Base-by-base conservation (phyloP, 2,113 vertebrate species). In the Cinclus cinclus region DNA sequence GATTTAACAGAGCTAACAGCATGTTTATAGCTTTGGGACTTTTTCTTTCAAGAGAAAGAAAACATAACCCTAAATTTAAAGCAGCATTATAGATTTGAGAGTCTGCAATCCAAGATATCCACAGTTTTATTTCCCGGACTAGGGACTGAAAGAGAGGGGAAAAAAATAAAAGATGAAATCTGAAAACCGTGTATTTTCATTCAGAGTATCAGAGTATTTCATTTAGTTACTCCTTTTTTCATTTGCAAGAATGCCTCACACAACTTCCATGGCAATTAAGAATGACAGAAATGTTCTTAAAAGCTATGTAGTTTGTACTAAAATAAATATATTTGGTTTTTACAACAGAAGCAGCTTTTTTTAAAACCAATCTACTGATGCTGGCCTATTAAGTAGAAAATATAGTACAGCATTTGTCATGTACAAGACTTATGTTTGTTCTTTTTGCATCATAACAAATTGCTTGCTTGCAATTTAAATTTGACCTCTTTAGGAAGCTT, bases 41-140 rank as follows among this genome's bases (percentile, higher is more conserved):
- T 83, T 86, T 92, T 49, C 39, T 87, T 71, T 52, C 42, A 56
- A 71, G 4, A 81, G 27, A 70, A 87, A 74, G 14, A 87, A 89
- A 77, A 37, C 5, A 46, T 35, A 67, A 58, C 16, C 4, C 17
- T 75, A 78, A 87, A 82, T 82, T 92, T 84, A 71, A 91, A 84
- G 30, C 24, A 60, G 5, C 7, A 39, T 75, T 84, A 41, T 46
- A 77, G 20, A 24, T 62, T 58, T 73, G 14, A 18, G 18, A 50
- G 13, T 67, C 31, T 90, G 41, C 7, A 71, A 13, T 59, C 15
- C 41, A 49, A 22, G 33, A 82, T 87, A 92, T 56, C 3, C 24
- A 33, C 5, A 74, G 20, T 47, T 78, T 14, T 84, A 14, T 8
- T 74, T 75, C 41, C 35, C 2, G 4, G 50, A 55, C 11, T 11